These are phyloP conservation scores for Arrhopalites spinosus DNA, from an alignment of 2,888 invertebrate species.

Conservation along the genomic window DNA sequence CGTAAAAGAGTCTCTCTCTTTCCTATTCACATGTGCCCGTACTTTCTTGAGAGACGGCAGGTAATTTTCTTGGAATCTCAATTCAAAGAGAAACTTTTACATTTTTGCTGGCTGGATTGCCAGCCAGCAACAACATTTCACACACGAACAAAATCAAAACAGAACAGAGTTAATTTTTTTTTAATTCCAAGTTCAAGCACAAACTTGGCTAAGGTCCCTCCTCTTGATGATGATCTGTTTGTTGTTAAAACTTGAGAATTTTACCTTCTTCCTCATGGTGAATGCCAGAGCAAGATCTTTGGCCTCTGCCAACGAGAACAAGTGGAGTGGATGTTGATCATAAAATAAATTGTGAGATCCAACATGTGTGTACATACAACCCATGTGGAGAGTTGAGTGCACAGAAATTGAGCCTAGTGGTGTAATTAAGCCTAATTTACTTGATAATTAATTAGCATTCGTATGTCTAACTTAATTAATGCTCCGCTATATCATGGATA, in stretches of 20 bases:
- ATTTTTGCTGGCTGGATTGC: not conserved
- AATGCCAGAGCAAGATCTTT: not conserved
- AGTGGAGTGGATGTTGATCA: too few species aligned
- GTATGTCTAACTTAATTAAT: slow-evolving; percentile 22
- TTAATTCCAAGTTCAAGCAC: slow-evolving; percentile 9
- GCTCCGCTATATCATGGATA: slow-evolving; percentile 12
- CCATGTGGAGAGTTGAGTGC: not conserved
- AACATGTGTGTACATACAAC: not conserved
- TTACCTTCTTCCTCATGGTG: not conserved
- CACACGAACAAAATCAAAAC: not conserved
- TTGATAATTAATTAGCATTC: slow-evolving; percentile 36
- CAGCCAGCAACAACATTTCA: not conserved
- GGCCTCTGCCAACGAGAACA: not conserved
- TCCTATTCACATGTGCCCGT: not conserved
- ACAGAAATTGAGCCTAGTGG: not conserved
- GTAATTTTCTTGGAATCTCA: slow-evolving; percentile 34
- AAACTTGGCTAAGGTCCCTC: not conserved
- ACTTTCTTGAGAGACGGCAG: not conserved
- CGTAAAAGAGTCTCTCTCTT: not conserved
- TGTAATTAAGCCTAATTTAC: slow-evolving; percentile 33
- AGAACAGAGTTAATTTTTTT: too few species aligned
- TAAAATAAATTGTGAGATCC: too few species aligned
- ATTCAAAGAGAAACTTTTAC: not conserved
- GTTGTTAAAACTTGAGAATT: not conserved
- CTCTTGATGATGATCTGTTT: not conserved